Evolutionary conservation across 2,797 vertebrate genomes (phyloP), one percentile per base, ranked within the genome.

Genomic region (Notolepis coatsorum): DNA sequence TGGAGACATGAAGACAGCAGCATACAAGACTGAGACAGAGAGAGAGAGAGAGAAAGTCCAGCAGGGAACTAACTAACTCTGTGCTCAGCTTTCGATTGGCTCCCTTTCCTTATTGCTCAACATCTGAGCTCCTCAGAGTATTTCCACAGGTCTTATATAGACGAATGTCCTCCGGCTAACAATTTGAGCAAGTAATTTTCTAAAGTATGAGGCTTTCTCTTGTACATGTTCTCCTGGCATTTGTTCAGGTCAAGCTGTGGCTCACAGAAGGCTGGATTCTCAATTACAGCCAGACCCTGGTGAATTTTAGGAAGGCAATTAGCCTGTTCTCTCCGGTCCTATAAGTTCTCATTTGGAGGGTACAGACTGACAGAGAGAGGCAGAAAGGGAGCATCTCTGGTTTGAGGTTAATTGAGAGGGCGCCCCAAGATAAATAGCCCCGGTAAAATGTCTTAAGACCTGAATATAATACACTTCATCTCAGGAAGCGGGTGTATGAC

Each of bases 31-130:
- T n/a, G n/a, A n/a, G n/a, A 37, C 25, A 15, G 66, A 49, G 43
- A 75, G 73, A 48, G 79, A 79, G 60, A 84, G 81, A 65, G 76
- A 79, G 79, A 84, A 87, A 82, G 81, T 90, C 85, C 71, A 82
- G 80, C 73, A 90, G 89, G 90, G 73, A 71, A 79, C 85, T 20
- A 31, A 69, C 47, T 51, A n/a, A n/a, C n/a, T n/a, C n/a, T 4
- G 54, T 37, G 50, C 76, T 84, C 69, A 54, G 60, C 66, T 65
- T 79, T 52, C 28, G 2, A 23, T 59, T 7, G 10, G 10, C 50
- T 60, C 48, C 21, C n/a, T 52, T 63, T 48, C 60, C 35, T 18
- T 25, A n/a, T 58, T 57, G 60, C 23, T 41, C 47, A 49, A 68
- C 45, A 35, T 68, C 37, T 59, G 48, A 47, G 54, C 52, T 77